Evolutionary conservation across 30 jellyfish, hydroid and myxozoan species (phyloP), one percentile per base, ranked within the genome.

Genomic region (Hydractinia echinata): DNA sequence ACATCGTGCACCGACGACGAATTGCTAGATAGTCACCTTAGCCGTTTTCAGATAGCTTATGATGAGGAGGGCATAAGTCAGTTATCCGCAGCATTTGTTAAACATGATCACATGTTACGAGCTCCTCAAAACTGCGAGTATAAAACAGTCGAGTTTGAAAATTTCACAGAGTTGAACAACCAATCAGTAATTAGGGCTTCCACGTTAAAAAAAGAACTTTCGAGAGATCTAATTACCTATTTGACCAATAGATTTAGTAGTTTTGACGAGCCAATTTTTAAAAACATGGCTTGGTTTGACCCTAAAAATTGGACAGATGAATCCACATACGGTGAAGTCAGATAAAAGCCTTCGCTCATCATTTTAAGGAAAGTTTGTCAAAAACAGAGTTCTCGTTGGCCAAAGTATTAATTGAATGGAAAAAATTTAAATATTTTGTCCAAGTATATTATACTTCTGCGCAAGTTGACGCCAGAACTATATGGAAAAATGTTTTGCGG

Each of bases 1-100:
- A 44, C 76, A 44, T 76, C 76, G 9, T 90, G 95, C 55, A 79
- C 13, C 6, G 82, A 70, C 81, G 95, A 76, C 58, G 95, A 86
- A 53, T 51, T 86, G 79, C 86, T 86, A 67, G 83, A 86, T 66
- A 72, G 90, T 76, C 87, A 74, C 19, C 44, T 79, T n/a, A 73
- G 58, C 82, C 54, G 90, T 18, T 86, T 85, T 55, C 44, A 69
- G 44, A 20, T 68, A 30, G 89, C 54, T 14, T 55, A 2, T 13
- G 85, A 73, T 73, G 82, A 73, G 8, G 82, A 14, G 10, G 76
- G 30, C 76, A 20, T 10, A 8, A n/a, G 78, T 10, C 8, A 11
- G 8, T 9, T 67, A n/a, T n/a, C n/a, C n/a, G n/a, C n/a, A n/a
- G n/a, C n/a, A n/a, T n/a, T n/a, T n/a, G n/a, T n/a, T n/a, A 20